Conservation (phyloP, 2,113 vertebrate genomes). For the Pionites leucogaster region DNA sequence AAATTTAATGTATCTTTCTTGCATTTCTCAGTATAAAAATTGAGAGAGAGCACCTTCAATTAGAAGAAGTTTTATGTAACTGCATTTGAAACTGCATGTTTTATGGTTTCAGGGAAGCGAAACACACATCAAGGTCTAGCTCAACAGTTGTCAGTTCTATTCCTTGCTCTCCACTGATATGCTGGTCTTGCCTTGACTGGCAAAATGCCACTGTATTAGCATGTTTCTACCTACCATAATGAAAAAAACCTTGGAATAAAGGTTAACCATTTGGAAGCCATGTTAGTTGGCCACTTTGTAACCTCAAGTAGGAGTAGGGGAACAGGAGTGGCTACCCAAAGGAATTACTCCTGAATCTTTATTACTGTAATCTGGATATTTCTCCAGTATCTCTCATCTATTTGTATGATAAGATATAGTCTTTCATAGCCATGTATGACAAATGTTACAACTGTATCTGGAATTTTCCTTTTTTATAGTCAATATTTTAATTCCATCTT, state of each 20-base stretch:
- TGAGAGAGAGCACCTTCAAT: neutral
- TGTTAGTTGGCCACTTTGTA: accelerated
- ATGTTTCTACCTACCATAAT: neutral
- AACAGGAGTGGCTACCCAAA: neutral
- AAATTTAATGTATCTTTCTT: neutral
- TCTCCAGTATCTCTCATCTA: neutral
- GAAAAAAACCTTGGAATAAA: neutral
- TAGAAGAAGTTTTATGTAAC: neutral
- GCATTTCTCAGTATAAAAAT: neutral
- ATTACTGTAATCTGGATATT: neutral
- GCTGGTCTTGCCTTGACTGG: neutral
- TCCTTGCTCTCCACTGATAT: neutral
- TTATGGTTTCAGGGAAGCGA: neutral
- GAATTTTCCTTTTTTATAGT: neutral
- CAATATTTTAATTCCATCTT: neutral
- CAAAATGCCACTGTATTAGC: neutral
- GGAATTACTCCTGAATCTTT: neutral
- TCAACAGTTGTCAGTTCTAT: neutral
- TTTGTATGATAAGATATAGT: neutral
- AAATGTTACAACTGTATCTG: neutral
- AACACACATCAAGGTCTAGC: neutral
- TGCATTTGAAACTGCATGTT: neutral
- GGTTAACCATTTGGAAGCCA: neutral
- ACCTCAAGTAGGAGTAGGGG: neutral
- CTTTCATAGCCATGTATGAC: neutral